Base-by-base conservation (phyloP, 2,797 vertebrate species). In the Pachyuromys duprasi region DNA sequence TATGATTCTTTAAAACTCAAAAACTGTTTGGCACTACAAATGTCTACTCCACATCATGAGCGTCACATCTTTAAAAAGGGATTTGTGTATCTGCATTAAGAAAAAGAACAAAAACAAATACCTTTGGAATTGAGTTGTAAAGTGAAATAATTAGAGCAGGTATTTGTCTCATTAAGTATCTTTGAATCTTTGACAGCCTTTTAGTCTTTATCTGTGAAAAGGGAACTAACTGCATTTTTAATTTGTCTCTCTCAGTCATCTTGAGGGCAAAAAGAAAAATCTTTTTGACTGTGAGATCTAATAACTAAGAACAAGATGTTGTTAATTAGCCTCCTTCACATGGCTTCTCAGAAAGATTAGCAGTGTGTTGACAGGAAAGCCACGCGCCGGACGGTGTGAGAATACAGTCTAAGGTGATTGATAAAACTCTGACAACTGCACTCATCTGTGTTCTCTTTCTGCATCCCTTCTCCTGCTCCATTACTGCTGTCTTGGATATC, bases 241-340 rank as follows among this genome's bases (percentile, higher is more conserved):
- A 87, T 97, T 96, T 95, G 39, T 95, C 89, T 96, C 84, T 39
- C 42, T 94, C 92, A 94, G 57, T 91, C 94, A 96, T 83, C 76
- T 91, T 90, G 76, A 91, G 65, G 55, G 55, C 36, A 92, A 81
- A 94, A 39, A 86, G 49, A 55, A 70, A 93, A 63, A 72, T 86
- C 33, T 86, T 76, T 95, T 95, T 88, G 0, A 90, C 70, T 62
- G 15, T 91, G 45, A 7, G 90, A 86, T 84, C 62, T 49, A 89
- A 86, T 57, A 95, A 55, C 83, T 94, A 93, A 95, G 96, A 94
- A 95, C 74, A 96, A 95, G 93, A 94, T 91, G 49, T 72, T 89
- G 88, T 79, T 96, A 95, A 96, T 96, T 96, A 95, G 84, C 65
- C 74, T 91, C 78, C 95, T 97, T 81, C 65, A 94, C 45, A 8